Percentiles rank a stretch among this genome's conserved stretches.
Evolutionary conservation across 2,113 vertebrate genomes (phyloP).

Genomic region (Zosterops borbonicus): DNA sequence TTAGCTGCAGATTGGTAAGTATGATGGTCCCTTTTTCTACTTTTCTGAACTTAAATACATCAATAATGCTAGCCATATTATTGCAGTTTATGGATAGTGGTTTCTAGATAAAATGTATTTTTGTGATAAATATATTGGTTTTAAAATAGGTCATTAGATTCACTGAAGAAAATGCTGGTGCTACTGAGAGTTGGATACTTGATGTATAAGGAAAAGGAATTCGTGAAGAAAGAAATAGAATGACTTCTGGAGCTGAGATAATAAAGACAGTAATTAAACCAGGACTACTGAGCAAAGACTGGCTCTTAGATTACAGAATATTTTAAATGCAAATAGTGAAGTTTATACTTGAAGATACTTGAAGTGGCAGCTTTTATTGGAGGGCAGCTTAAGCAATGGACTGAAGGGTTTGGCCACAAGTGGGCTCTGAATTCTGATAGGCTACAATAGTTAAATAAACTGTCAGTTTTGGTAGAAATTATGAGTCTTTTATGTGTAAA

Average conservation of each 20-base stretch:
- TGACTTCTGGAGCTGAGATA: neutral
- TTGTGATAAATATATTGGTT: neutral
- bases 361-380: neutral
- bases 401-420: neutral
- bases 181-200: neutral
- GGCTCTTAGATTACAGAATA: neutral
- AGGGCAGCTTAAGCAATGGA: neutral
- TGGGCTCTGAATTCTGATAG: neutral
- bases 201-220: neutral
- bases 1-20: neutral
- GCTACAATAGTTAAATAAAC: neutral
- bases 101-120: neutral
- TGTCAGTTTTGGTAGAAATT: neutral
- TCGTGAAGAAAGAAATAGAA: neutral
- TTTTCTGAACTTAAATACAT: neutral
- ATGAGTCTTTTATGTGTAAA: neutral
- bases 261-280: neutral
- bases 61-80: rapidly evolving
- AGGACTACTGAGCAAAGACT: neutral
- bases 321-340: neutral
- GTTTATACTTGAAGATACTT: neutral
- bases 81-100: neutral
- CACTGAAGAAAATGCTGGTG: neutral
- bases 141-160: neutral
- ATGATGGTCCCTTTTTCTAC: neutral